These are phyloP conservation scores for Sebastes glaucus DNA, from an alignment of 2,797 vertebrate genomes.

Conservation along the genomic window DNA sequence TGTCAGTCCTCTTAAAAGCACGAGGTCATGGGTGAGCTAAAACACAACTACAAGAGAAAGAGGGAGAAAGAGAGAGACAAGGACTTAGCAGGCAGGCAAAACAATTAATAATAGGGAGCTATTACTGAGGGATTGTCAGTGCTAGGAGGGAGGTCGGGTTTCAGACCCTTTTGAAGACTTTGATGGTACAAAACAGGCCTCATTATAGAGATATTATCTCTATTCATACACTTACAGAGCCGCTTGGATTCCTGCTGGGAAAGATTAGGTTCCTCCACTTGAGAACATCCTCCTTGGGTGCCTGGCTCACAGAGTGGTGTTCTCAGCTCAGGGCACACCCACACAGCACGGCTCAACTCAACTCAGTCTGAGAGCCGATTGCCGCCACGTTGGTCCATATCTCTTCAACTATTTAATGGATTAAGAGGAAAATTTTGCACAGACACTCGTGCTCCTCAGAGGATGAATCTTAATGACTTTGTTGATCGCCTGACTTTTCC, in stretches of 20 bases:
- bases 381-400: background rate
- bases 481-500: background rate
- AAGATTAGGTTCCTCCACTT: slow-evolving; percentile 87
- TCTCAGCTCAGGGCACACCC: slow-evolving; percentile 74
- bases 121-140: slow-evolving; percentile 84
- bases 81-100: slow-evolving; percentile 78
- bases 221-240: slow-evolving; percentile 89
- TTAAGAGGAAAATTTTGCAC: background rate
- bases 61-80: slow-evolving; percentile 40
- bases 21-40: slow-evolving; percentile 50
- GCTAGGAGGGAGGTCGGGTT: slow-evolving; percentile 84
- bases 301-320: slow-evolving; percentile 68
- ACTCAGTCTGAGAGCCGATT: background rate
- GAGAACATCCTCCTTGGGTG: slow-evolving; percentile 82
- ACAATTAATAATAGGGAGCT: slow-evolving; percentile 89
- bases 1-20: slow-evolving; percentile 37
- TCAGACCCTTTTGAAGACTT: slow-evolving; percentile 87
- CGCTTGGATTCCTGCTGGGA: slow-evolving; percentile 85
- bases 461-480: background rate
- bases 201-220: slow-evolving; percentile 92
- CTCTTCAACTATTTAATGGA: background rate
- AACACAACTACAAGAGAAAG: slow-evolving; percentile 36
- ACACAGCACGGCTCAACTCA: slow-evolving; percentile 35
- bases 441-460: background rate
- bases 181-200: slow-evolving; percentile 89